Evolutionary conservation across 2,888 invertebrate genomes (phyloP), one percentile per base, ranked within the genome.

Genomic region (Zhengitettix transpicula): DNA sequence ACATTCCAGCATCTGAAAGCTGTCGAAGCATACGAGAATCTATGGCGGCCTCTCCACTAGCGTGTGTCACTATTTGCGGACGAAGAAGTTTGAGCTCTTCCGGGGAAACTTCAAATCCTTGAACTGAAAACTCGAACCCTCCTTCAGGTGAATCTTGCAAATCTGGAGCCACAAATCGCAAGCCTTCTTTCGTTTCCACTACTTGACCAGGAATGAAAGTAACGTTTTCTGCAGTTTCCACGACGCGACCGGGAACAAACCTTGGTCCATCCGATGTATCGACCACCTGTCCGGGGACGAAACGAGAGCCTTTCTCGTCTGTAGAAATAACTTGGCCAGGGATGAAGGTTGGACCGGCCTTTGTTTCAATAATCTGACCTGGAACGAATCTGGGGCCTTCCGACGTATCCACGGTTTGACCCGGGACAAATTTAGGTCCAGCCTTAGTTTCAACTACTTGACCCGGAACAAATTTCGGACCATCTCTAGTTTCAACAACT

Each of bases 311-410:
- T 71, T 79, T 79, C 66, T 79, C 78, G 71, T 80, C 79, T 9
- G 82, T 82, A 15, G 73, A 75, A 62, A 87, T 86, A 10, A 88
- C 84, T 72, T 87, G 84, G 41, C 87, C 88, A 0, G 87, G 87
- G 66, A 87, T 85, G 66, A 88, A 85, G 1, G 84, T 85, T 1
- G 86, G 85, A 0, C 87, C 87, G 42, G 81, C 81, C 69, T 84
- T 83, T 1, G 85, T 84, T 71, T 84, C 82, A 58, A 86, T 82
- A 61, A 86, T 85, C 71, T 87, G 85, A 12, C 87, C 87, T 0
- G 87, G 87, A n/a, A 86, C 84, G 67, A 87, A 87, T 64, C 83
- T 80, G 16, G 83, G 81, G 0, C 86, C 87, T 63, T 84, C 83
- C 57, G 80, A 80, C 1, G 82, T 84, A 61, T 83, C 80, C 63